phyloP scores from a whole-genome alignment of 1,140 invertebrate genomes.

The Chymomyza costata region DNA sequence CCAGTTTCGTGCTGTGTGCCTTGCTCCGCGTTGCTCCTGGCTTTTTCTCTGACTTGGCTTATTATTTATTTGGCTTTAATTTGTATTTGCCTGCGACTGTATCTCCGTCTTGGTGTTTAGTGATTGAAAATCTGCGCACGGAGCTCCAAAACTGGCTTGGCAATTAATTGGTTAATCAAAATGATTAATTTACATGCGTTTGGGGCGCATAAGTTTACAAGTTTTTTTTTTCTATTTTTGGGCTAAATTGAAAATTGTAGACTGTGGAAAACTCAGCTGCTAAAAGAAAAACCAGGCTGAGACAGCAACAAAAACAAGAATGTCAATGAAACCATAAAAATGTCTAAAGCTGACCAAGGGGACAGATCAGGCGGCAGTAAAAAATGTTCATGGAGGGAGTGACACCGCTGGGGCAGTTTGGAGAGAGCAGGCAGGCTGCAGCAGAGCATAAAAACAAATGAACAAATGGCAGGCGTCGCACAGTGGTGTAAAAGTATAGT shows the following conservation, averaged over 20 bases:
- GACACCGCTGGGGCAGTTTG: conserved; percentile 5
- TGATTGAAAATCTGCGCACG: conserved; percentile 58
- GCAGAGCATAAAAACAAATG: not conserved
- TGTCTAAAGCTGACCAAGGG: conserved; percentile 36
- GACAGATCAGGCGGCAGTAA: conserved; percentile 3
- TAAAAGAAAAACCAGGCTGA: conserved; percentile 29
- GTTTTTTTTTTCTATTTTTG: no score
- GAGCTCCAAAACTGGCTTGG: conserved; percentile 61
- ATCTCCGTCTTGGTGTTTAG: no score
- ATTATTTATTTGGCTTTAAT: conserved; percentile 55
- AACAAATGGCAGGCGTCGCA: no score
- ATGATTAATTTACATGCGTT: conserved; percentile 68
- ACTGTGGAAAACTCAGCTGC: no score
- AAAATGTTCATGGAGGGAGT: not conserved
- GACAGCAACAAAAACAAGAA: conserved; percentile 29
- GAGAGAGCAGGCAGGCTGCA: not conserved
- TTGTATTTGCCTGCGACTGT: no score
- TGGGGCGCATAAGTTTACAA: conserved; percentile 44
- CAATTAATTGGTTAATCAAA: conserved; percentile 72
- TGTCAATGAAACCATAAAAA: conserved; percentile 66
- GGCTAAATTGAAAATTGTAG: no score
- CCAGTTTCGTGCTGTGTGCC: conserved; percentile 41
- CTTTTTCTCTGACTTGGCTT: not conserved
- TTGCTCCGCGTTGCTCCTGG: no score
- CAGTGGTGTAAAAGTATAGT: no score